These are phyloP conservation scores for Eira barbara DNA, from an alignment of 2,113 vertebrate species.

Conservation along the genomic window DNA sequence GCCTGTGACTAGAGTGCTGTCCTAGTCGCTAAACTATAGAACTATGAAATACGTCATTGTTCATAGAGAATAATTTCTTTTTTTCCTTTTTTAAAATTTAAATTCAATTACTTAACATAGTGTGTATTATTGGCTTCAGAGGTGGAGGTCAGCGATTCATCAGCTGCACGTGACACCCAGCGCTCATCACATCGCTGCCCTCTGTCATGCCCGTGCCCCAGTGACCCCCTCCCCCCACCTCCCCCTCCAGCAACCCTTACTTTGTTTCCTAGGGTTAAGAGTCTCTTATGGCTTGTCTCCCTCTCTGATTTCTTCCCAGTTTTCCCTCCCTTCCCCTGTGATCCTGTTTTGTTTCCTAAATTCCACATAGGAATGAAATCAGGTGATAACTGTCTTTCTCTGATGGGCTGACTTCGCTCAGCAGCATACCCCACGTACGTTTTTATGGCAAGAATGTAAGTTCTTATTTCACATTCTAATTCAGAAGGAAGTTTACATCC, in stretches of 20 bases:
- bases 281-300: background rate
- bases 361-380: too few species aligned
- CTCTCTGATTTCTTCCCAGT: background rate
- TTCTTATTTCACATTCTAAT: background rate
- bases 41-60: background rate
- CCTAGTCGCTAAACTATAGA: background rate
- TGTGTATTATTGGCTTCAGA: background rate
- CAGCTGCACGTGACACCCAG: background rate
- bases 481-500: background rate
- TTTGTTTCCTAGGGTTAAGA: background rate
- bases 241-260: too few species aligned
- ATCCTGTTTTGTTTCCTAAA: too few species aligned
- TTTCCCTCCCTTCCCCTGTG: too few species aligned
- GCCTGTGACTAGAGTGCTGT: background rate
- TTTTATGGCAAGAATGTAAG: background rate
- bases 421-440: background rate
- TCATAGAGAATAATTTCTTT: background rate
- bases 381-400: too few species aligned
- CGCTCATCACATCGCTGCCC: background rate
- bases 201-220: background rate
- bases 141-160: background rate
- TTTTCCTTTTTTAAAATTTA: background rate
- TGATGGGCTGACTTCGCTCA: too few species aligned
- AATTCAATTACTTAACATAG: background rate
- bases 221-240: too few species aligned